Evolutionary conservation across 2,113 vertebrate species (phyloP).

Genomic region (Podiceps cristatus): DNA sequence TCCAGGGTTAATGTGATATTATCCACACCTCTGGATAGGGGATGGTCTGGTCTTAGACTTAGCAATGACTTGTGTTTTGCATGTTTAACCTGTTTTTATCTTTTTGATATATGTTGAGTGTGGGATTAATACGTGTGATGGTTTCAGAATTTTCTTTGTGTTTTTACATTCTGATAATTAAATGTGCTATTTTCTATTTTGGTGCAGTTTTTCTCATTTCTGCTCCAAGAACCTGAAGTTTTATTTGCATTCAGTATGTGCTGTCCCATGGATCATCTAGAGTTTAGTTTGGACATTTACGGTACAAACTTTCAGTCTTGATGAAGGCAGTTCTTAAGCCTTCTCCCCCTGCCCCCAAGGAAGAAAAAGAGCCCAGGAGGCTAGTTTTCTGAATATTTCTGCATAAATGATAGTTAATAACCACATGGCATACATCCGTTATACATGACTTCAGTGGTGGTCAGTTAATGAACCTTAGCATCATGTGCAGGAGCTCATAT

Average conservation of each 20-base stretch:
- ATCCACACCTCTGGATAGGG: background rate
- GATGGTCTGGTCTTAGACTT: background rate
- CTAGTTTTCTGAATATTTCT: background rate
- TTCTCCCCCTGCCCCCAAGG: background rate
- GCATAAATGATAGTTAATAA: background rate
- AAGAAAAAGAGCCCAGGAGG: background rate
- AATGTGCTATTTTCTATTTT: background rate
- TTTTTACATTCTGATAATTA: background rate
- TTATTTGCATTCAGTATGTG: background rate
- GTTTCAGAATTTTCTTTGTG: background rate
- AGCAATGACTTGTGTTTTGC: background rate
- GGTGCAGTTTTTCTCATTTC: background rate
- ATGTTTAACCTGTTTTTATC: rapidly evolving
- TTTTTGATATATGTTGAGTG: background rate
- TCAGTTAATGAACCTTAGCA: background rate
- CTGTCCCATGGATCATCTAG: background rate
- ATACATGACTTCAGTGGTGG: background rate
- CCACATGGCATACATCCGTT: background rate
- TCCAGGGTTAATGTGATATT: background rate
- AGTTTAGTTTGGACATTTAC: background rate
- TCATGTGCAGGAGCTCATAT: background rate
- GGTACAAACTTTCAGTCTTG: background rate
- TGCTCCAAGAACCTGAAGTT: background rate
- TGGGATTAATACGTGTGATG: background rate
- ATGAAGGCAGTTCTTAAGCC: background rate